Evolutionary conservation across 1,140 invertebrate genomes (phyloP).

Genomic region (Chymomyza costata): DNA sequence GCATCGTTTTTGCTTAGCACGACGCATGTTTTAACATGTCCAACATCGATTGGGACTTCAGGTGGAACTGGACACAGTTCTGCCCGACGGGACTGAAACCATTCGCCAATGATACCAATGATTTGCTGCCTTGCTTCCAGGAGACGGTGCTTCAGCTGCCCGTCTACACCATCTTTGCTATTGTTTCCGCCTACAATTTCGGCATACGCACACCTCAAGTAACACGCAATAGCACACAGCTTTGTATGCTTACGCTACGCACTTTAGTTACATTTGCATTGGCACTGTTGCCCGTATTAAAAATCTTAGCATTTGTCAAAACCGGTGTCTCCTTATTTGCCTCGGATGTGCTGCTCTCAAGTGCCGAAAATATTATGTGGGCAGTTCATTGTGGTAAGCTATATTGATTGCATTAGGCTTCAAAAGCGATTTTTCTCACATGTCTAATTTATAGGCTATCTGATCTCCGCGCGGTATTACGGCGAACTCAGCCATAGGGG

Average conservation of each 20-base stretch:
- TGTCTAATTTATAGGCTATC: slow-evolving; percentile 78
- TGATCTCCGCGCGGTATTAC: slow-evolving; percentile 81
- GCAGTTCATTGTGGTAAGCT: slow-evolving; percentile 81
- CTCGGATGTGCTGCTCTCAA: slow-evolving; percentile 82
- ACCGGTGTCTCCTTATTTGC: slow-evolving; percentile 76
- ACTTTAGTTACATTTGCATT: slow-evolving; percentile 79
- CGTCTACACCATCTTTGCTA: slow-evolving; percentile 81
- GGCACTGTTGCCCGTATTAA: slow-evolving; percentile 80
- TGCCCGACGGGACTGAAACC: slow-evolving; percentile 81
- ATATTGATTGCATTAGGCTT: neutral
- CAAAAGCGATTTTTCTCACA: slow-evolving; percentile 3
- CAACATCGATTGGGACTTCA: slow-evolving; percentile 45
- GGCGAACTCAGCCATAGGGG: slow-evolving; percentile 83
- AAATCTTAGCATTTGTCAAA: slow-evolving; percentile 79
- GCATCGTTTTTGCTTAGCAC: no score
- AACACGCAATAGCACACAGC: slow-evolving; percentile 78
- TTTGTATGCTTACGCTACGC: slow-evolving; percentile 80
- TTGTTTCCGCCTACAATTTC: slow-evolving; percentile 85
- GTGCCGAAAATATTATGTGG: slow-evolving; percentile 85
- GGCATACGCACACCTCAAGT: slow-evolving; percentile 80
- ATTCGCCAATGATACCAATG: slow-evolving; percentile 81
- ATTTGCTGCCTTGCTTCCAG: slow-evolving; percentile 89
- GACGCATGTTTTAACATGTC: slow-evolving; percentile 28
- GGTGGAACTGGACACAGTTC: slow-evolving; percentile 84
- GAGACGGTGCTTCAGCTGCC: slow-evolving; percentile 85